Conservation (phyloP, 2,888 invertebrate species). For the Drosophila ezoana region DNA sequence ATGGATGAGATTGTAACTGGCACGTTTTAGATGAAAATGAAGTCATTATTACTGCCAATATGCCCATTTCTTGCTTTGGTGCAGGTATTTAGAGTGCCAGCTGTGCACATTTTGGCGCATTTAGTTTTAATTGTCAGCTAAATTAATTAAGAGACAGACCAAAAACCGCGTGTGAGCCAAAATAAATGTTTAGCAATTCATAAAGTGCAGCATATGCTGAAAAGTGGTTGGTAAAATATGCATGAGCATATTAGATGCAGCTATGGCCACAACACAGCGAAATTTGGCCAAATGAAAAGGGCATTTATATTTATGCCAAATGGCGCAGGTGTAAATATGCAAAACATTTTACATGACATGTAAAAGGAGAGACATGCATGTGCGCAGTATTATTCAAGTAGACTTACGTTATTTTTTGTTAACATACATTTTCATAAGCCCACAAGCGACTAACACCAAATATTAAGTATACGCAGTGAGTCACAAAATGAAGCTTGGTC, state of each 20-base stretch:
- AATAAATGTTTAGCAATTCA: conserved; percentile 61
- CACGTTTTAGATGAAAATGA: no score
- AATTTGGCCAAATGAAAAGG: conserved; percentile 31
- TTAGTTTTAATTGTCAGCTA: conserved; percentile 41
- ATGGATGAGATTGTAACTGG: no score
- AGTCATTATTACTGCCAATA: no score
- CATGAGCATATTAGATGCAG: conserved; percentile 20
- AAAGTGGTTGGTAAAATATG: conserved; percentile 30
- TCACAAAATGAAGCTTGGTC: conserved; percentile 2
- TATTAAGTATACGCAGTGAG: conserved; percentile 23
- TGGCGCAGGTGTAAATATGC: conserved; percentile 3
- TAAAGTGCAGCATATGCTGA: conserved; percentile 61
- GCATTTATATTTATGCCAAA: conserved; percentile 28
- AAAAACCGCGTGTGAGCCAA: conserved; percentile 24
- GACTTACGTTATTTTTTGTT: no score
- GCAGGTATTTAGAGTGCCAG: conserved; percentile 22
- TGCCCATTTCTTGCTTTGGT: not conserved
- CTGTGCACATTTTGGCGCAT: conserved; percentile 46
- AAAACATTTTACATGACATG: conserved; percentile 16
- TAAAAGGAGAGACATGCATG: not conserved
- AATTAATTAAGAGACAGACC: conserved; percentile 40
- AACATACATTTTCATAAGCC: no score
- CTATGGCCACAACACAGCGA: conserved; percentile 27
- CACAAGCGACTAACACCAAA: not conserved
- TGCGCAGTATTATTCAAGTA: no score